Percentiles rank a stretch among this genome's conserved stretches.
phyloP scores from a whole-genome alignment of 1,140 invertebrate genomes.

The Drosophila suzukii region DNA sequence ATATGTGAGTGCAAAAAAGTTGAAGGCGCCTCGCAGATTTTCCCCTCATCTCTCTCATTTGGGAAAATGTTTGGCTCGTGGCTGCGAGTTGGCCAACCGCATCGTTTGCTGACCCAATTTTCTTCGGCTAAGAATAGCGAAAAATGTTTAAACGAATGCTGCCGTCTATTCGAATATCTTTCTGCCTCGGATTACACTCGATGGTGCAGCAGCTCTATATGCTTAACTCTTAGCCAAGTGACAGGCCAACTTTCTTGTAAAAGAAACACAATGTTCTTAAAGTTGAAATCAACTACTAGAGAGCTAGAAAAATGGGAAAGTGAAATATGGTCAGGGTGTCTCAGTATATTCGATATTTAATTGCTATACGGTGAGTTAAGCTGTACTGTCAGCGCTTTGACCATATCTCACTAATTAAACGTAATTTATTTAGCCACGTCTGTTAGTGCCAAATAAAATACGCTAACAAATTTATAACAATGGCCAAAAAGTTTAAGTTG shows the following conservation, averaged over 20 bases:
- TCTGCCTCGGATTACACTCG: slow-evolving; percentile 49
- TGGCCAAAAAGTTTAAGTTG: slow-evolving; percentile 40
- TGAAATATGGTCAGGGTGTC: slow-evolving; percentile 14
- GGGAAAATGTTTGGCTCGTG: slow-evolving; percentile 64
- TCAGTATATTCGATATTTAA: slow-evolving; percentile 15
- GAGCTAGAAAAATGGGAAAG: neutral
- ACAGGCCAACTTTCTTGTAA: neutral
- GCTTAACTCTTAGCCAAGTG: slow-evolving; percentile 16
- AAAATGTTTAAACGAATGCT: slow-evolving; percentile 48
- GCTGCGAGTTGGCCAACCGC: slow-evolving; percentile 51
- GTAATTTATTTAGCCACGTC: slow-evolving; percentile 62
- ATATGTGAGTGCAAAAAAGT: slow-evolving; percentile 6
- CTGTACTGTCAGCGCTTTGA: slow-evolving; percentile 31
- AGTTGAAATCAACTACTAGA: slow-evolving; percentile 2
- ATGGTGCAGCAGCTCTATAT: slow-evolving; percentile 17
- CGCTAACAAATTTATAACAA: slow-evolving; percentile 66
- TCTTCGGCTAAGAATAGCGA: slow-evolving; percentile 64
- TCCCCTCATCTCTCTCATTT: slow-evolving; percentile 3
- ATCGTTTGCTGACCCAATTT: slow-evolving; percentile 75
- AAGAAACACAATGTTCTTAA: neutral
- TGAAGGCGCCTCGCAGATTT: slow-evolving; percentile 41
- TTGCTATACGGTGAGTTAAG: slow-evolving; percentile 1
- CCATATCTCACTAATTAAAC: slow-evolving; percentile 44
- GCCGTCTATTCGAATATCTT: slow-evolving; percentile 24
- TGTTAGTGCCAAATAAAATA: slow-evolving; percentile 51